Evolutionary conservation across 2,113 vertebrate species (phyloP).

Genomic region (Synchiropus splendidus): DNA sequence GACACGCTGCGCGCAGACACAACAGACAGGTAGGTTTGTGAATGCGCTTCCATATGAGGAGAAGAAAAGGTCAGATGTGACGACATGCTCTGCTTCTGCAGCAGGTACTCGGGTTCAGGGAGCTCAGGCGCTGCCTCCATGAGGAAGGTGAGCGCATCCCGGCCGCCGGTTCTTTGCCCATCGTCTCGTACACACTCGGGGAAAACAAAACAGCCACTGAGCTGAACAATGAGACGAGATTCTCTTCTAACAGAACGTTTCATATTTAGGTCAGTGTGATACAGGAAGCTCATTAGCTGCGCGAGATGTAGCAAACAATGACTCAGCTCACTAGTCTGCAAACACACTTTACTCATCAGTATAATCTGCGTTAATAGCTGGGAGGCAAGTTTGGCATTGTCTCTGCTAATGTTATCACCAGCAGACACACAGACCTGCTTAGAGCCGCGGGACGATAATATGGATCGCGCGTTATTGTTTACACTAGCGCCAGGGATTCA

Average conservation of each 20-base stretch:
- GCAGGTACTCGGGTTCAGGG: constrained; percentile 76
- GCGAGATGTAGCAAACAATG: constrained; percentile 12
- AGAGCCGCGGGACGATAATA: too few relatives aligned
- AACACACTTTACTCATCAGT: constrained; percentile 10
- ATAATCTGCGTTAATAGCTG: not conserved
- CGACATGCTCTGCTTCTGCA: constrained; percentile 1
- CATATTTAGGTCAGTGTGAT: constrained; percentile 31
- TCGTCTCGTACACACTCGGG: constrained; percentile 10
- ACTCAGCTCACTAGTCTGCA: constrained; percentile 16
- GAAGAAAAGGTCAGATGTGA: too few relatives aligned
- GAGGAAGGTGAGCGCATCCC: constrained; percentile 71
- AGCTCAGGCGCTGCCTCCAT: constrained; percentile 74
- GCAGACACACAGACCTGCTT: too few relatives aligned
- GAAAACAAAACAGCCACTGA: constrained; percentile 19
- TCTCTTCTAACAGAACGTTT: constrained; percentile 22
- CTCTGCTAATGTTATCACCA: constrained; percentile 5
- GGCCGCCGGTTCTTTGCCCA: not conserved
- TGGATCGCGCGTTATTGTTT: too few relatives aligned
- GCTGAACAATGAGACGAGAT: constrained; percentile 20
- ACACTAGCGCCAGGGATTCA: too few relatives aligned
- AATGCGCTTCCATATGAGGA: not conserved
- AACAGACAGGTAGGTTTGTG: constrained; percentile 48
- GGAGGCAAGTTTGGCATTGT: not conserved
- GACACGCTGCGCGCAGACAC: constrained; percentile 59
- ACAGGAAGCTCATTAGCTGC: constrained; percentile 23